These are phyloP conservation scores for Chydorus sphaericus DNA, from an alignment of 2,888 invertebrate genomes.

Conservation along the genomic window DNA sequence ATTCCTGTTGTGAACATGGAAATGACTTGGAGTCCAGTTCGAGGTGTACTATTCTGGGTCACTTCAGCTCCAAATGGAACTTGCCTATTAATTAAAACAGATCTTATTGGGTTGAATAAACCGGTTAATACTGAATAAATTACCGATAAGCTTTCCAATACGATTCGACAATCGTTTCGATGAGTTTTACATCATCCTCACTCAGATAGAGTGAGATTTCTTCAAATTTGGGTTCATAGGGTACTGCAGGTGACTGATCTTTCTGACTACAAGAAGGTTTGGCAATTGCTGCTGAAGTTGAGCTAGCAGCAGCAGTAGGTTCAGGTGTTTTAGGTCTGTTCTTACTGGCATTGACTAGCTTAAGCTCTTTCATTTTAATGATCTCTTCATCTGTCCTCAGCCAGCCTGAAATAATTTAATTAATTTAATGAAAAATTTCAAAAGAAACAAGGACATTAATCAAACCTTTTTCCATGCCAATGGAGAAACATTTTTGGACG, in stretches of 20 bases:
- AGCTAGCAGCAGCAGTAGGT: not conserved
- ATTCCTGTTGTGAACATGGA: constrained; percentile 26
- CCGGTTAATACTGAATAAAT: constrained; percentile 21
- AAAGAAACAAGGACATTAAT: constrained; percentile 21
- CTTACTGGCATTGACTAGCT: not conserved
- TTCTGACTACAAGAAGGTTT: not conserved
- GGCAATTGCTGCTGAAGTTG: not conserved
- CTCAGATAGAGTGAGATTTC: constrained; percentile 21
- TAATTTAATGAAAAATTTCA: not conserved
- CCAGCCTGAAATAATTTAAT: not conserved
- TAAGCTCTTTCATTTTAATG: not conserved
- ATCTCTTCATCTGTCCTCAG: not conserved
- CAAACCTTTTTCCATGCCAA: constrained; percentile 31
- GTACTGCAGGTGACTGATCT: not conserved
- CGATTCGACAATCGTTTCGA: constrained; percentile 22
- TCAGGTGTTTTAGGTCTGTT: not conserved
- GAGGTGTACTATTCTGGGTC: constrained; percentile 11
- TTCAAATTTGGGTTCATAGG: constrained; percentile 20
- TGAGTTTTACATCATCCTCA: constrained; percentile 20
- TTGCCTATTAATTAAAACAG: constrained; percentile 13
- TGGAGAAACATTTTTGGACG: constrained; percentile 27
- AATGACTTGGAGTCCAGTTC: constrained; percentile 22
- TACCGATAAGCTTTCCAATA: constrained; percentile 23
- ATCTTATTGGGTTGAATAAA: not conserved
- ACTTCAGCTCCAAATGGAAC: constrained; percentile 21